phyloP scores from a whole-genome alignment of 2,113 vertebrate species.

The Calyptommatus sinebrachiatus region DNA sequence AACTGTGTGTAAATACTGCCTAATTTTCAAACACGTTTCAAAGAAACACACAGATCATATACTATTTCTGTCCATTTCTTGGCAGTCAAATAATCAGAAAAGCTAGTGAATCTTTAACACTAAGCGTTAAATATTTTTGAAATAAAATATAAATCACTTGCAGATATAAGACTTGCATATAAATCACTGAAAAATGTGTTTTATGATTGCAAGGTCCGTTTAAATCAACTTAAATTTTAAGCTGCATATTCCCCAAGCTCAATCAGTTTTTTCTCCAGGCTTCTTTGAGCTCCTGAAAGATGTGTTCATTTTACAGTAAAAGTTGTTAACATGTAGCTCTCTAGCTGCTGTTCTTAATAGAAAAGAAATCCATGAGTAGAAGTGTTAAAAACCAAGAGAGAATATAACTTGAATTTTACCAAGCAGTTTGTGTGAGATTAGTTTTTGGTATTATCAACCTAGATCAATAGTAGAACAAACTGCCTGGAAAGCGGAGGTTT shows the following conservation, averaged over 20 bases:
- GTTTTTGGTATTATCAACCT: neutral
- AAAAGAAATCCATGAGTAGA: neutral
- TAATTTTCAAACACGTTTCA: too few species aligned
- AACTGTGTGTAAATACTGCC: too few species aligned
- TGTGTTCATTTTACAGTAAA: too few species aligned
- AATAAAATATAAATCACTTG: neutral
- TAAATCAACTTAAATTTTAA: neutral
- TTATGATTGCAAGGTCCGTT: neutral
- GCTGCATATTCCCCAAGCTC: neutral
- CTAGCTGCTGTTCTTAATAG: neutral
- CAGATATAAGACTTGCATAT: neutral
- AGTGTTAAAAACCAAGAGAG: neutral
- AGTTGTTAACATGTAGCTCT: too few species aligned
- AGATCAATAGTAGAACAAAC: neutral
- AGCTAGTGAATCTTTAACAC: neutral
- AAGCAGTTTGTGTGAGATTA: neutral
- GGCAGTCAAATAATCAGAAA: neutral
- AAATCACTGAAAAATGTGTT: neutral
- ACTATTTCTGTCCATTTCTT: too few species aligned
- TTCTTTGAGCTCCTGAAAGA: neutral
- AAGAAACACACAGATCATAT: too few species aligned
- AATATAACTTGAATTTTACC: neutral
- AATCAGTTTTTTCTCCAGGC: neutral
- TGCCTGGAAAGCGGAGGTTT: too few species aligned
- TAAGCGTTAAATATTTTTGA: neutral